Evolutionary conservation across 1,140 invertebrate species (phyloP).

Genomic region (Hirudo medicinalis): DNA sequence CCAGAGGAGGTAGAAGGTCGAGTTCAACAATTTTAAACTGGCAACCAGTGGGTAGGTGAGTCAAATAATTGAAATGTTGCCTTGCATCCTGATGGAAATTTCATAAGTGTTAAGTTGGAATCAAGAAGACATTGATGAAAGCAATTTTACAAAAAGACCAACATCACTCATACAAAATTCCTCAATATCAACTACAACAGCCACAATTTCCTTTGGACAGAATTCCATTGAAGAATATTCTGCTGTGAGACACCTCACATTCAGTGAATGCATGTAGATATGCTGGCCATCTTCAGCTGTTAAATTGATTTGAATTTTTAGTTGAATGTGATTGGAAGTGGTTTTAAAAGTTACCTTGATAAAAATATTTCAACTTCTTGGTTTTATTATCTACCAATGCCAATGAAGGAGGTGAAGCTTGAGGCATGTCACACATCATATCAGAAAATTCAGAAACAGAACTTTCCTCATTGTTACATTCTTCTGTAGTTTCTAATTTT

Average conservation of each 20-base stretch:
- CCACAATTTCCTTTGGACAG: constrained; percentile 55
- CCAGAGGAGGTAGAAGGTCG: constrained; percentile 55
- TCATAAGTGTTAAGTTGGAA: background rate
- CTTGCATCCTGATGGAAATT: background rate
- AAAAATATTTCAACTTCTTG: background rate
- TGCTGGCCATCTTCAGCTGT: constrained; percentile 65
- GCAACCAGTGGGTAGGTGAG: constrained; percentile 75
- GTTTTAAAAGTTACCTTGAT: background rate
- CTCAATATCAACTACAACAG: constrained; percentile 65
- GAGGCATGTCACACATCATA: too few relatives aligned
- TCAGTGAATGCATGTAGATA: constrained; percentile 77
- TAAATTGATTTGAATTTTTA: constrained; percentile 5
- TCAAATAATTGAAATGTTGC: constrained; percentile 40
- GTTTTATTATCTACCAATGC: too few relatives aligned
- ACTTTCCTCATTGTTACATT: too few relatives aligned
- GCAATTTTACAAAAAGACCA: constrained; percentile 7
- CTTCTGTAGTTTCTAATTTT: too few relatives aligned
- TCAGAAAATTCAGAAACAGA: too few relatives aligned
- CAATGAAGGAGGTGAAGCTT: too few relatives aligned
- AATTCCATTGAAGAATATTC: constrained; percentile 68
- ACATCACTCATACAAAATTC: constrained; percentile 62
- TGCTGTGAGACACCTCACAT: constrained; percentile 72
- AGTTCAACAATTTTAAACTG: constrained; percentile 80
- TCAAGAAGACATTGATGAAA: background rate
- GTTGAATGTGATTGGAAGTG: background rate